Percentiles rank a stretch among this genome's conserved stretches.
Conservation (phyloP, 1,140 invertebrate species). For the Campoletis sonorensis region DNA sequence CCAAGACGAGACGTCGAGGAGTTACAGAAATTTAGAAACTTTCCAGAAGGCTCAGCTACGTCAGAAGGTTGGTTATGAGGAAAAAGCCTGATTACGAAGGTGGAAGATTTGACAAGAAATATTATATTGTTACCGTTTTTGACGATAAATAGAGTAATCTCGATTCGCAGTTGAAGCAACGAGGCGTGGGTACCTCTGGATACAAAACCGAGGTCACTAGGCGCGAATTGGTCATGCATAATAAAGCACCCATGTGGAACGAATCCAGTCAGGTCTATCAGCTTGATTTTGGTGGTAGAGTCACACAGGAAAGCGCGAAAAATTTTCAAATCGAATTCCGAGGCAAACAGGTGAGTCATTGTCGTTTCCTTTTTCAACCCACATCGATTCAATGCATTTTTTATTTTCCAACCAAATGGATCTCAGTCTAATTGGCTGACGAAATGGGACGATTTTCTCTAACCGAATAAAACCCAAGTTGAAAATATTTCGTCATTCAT, state of each 20-base stretch:
- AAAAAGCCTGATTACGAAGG: background rate
- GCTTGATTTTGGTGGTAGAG: conserved; percentile 98
- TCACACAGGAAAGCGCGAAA: conserved; percentile 99
- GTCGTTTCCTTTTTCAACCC: background rate
- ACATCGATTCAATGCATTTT: too few species aligned
- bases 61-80: conserved; percentile 85
- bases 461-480: too few species aligned
- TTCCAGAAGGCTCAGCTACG: conserved; percentile 96
- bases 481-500: too few species aligned
- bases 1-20: conserved; percentile 79
- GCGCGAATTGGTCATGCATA: conserved; percentile 96
- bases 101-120: background rate
- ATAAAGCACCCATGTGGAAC: conserved; percentile 99
- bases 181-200: conserved; percentile 73
- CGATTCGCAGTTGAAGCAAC: conserved; percentile 79
- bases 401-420: too few species aligned
- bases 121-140: conserved; percentile 30
- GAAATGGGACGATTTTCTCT: background rate
- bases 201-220: conserved; percentile 77
- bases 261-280: conserved; percentile 99
- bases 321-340: conserved; percentile 99
- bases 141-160: conserved; percentile 22
- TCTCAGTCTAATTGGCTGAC: too few species aligned
- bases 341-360: conserved; percentile 90
- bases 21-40: conserved; percentile 93